Evolutionary conservation across 2,888 invertebrate genomes (phyloP).

Genomic region (Melieria picta): DNA sequence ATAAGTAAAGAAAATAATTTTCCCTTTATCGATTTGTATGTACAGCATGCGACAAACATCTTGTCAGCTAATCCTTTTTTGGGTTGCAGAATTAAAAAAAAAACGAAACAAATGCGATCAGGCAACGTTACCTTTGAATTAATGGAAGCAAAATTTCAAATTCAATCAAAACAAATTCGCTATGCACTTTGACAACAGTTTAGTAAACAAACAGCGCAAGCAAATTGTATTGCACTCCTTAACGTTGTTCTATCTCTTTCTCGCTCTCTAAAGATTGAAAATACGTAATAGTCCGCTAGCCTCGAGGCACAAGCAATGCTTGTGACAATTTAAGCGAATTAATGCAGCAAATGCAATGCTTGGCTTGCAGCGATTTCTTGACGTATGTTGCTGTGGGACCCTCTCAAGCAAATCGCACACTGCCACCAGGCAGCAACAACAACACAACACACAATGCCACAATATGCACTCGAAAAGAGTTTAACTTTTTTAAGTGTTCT

Average conservation of each 20-base stretch:
- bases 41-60: neutral
- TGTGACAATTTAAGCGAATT: constrained; percentile 57
- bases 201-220: constrained; percentile 11
- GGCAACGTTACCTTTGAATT: neutral
- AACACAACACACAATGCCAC: constrained; percentile 2
- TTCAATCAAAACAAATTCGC: constrained; percentile 57
- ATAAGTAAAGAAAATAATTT: neutral
- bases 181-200: constrained; percentile 55
- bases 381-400: too few relatives aligned
- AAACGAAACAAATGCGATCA: neutral
- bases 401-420: too few relatives aligned
- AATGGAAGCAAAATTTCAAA: constrained; percentile 44
- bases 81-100: constrained; percentile 44
- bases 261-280: too few relatives aligned
- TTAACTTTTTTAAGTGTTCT: constrained; percentile 50
- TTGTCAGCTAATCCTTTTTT: constrained; percentile 49
- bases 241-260: too few relatives aligned
- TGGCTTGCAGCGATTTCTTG: too few relatives aligned
- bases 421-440: neutral
- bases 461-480: constrained; percentile 52
- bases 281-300: too few relatives aligned
- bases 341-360: constrained; percentile 30
- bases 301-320: constrained; percentile 2
- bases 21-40: neutral
- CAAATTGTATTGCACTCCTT: too few relatives aligned